A percentile compares a stretch with the other conserved stretches of the same genome.
These are phyloP conservation scores for Stenchaetothrips biformis DNA, from an alignment of 2,888 invertebrate species.

Conservation along the genomic window DNA sequence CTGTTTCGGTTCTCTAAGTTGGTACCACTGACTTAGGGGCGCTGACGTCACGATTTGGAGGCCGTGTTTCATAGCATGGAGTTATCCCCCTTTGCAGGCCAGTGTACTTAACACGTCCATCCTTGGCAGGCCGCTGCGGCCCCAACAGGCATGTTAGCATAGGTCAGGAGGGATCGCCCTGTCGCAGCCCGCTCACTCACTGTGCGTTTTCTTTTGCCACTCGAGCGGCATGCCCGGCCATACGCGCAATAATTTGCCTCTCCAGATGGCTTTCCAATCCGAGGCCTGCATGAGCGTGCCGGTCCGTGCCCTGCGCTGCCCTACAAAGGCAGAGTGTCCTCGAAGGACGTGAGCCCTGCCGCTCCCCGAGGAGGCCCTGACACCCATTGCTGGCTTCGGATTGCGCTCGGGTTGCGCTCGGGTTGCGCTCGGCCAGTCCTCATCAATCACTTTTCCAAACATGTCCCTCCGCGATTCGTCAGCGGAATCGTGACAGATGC, in stretches of 20 bases:
- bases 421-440: neutral
- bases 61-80: no score
- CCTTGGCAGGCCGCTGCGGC: no score
- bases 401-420: neutral
- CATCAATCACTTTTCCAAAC: conserved; percentile 8
- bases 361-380: neutral
- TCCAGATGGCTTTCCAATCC: conserved; percentile 10
- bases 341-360: neutral
- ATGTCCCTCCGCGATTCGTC: conserved; percentile 15
- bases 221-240: no score
- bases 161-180: no score
- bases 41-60: no score
- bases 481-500: neutral
- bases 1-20: no score
- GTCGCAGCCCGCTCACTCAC: no score
- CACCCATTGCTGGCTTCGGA: neutral
- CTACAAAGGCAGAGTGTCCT: neutral
- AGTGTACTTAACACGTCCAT: no score
- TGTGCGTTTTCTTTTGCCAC: no score
- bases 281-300: neutral
- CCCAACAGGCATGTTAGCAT: no score
- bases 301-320: neutral
- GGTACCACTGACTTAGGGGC: no score
- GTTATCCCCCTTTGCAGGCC: no score
- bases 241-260: neutral